These are phyloP conservation scores for Acyrthosiphon pisum DNA, from an alignment of 1,140 invertebrate genomes.

Conservation along the genomic window DNA sequence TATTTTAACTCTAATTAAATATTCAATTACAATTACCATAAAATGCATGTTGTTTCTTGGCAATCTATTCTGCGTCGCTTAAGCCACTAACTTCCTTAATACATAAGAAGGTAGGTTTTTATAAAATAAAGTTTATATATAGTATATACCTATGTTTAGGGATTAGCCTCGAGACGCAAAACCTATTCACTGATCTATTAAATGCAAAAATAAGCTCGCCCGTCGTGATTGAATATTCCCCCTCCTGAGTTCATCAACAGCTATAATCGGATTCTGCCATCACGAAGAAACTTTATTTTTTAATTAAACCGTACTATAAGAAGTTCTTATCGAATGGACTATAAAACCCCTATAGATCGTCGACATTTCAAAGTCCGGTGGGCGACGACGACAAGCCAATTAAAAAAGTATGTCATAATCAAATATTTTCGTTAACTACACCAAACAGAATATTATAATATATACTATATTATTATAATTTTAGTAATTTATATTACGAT, in stretches of 20 bases:
- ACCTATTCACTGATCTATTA: slow-evolving; percentile 13
- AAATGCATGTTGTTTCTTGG: background rate
- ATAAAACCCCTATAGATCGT: no score
- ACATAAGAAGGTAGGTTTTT: background rate
- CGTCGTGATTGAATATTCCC: background rate
- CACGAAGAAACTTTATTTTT: background rate
- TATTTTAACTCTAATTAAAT: slow-evolving; percentile 28
- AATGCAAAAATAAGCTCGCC: background rate
- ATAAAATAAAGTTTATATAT: background rate
- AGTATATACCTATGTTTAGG: background rate
- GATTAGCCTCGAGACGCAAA: background rate
- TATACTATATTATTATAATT: no score
- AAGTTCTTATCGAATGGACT: no score
- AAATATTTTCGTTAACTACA: no score
- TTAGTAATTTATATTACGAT: no score
- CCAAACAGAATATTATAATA: no score
- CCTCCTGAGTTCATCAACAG: background rate
- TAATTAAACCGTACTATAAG: background rate
- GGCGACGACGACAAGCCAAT: no score
- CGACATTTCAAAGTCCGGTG: no score
- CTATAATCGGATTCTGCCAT: slow-evolving; percentile 2
- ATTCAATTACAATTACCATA: background rate
- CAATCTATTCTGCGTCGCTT: no score
- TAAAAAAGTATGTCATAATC: no score
- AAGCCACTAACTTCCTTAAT: no score